Conservation (phyloP, 2,113 vertebrate genomes). For the Megaleporinus macrocephalus region DNA sequence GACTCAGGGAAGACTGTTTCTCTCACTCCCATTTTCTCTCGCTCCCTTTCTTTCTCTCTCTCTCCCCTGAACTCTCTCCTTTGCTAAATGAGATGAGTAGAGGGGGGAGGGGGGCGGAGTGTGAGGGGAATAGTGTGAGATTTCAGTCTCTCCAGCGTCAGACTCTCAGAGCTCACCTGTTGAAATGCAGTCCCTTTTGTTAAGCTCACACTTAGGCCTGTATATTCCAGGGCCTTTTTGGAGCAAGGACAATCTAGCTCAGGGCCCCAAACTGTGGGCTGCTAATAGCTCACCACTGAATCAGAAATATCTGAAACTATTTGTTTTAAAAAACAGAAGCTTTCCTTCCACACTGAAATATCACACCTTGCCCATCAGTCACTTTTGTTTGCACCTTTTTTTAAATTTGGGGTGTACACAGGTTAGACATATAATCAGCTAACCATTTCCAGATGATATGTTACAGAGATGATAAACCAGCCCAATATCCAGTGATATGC, state of each 20-base stretch:
- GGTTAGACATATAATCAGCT: neutral
- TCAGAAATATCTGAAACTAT: constrained; percentile 48
- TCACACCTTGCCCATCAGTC: neutral
- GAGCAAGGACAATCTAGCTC: constrained; percentile 40
- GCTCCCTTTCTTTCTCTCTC: constrained; percentile 60
- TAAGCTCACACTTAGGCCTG: constrained; percentile 31
- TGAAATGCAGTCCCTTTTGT: constrained; percentile 53
- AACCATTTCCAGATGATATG: neutral
- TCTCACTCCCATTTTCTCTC: constrained; percentile 59
- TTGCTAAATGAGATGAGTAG: constrained; percentile 10
- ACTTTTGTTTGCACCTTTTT: neutral
- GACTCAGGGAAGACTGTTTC: constrained; percentile 20
- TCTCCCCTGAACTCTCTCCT: constrained; percentile 60
- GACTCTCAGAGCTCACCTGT: constrained; percentile 62
- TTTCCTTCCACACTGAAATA: neutral
- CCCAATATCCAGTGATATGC: too few relatives aligned
- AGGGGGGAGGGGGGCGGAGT: constrained; percentile 7
- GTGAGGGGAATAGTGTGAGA: constrained; percentile 78
- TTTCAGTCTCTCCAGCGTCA: constrained; percentile 85
- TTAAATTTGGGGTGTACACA: neutral
- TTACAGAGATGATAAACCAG: too few relatives aligned
- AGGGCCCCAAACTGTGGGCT: constrained; percentile 49
- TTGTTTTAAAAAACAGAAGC: constrained; percentile 21
- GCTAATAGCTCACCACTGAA: constrained; percentile 33
- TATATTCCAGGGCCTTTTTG: constrained; percentile 47